Conservation (phyloP, 2,113 vertebrate species). For the Zingel zingel region DNA sequence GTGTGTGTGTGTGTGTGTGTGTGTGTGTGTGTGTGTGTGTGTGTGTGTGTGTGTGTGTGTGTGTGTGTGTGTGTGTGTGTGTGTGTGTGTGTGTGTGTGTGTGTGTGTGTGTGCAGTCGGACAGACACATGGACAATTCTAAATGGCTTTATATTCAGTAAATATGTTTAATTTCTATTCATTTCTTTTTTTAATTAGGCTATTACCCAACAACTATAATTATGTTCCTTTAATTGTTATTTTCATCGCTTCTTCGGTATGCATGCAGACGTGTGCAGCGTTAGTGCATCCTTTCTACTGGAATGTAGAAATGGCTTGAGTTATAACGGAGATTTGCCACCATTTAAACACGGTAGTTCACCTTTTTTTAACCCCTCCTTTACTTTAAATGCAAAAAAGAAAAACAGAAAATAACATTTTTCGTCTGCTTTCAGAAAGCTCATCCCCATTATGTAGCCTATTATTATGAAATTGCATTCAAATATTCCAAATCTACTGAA, state of each 20-base stretch:
- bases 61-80: slow-evolving; percentile 3
- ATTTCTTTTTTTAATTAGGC: background rate
- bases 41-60: background rate
- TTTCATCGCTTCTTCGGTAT: background rate
- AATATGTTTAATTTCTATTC: background rate
- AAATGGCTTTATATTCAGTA: background rate
- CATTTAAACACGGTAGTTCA: background rate
- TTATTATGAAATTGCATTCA: background rate
- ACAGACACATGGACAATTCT: background rate
- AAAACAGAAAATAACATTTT: background rate
- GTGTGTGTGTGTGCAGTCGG: slow-evolving; percentile 7
- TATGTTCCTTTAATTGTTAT: background rate
- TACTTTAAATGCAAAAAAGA: background rate
- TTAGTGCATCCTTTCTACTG: background rate
- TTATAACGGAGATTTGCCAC: background rate
- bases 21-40: slow-evolving; percentile 9
- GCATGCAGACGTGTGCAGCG: background rate
- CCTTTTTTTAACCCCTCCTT: background rate
- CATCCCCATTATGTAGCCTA: background rate
- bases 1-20: slow-evolving; percentile 6
- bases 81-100: slow-evolving; percentile 6
- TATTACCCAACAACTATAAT: background rate
- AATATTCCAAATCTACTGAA: background rate
- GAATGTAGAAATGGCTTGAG: slow-evolving; percentile 4
- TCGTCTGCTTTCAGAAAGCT: background rate